phyloP scores from a whole-genome alignment of 2,797 vertebrate genomes.

The Clarias pachynema region DNA sequence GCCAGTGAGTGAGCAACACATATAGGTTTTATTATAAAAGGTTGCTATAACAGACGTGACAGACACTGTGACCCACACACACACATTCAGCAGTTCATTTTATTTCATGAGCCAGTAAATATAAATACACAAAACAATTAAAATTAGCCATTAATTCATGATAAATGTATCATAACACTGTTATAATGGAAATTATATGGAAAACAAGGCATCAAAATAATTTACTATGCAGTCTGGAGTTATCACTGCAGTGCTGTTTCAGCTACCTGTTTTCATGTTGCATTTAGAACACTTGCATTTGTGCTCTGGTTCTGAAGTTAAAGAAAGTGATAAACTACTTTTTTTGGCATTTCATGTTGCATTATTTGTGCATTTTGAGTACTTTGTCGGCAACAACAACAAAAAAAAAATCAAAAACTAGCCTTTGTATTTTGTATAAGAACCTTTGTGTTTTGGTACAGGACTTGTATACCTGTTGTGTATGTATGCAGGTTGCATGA shows the following conservation, averaged over 20 bases:
- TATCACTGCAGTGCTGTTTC: slow-evolving; percentile 12
- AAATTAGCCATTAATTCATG: slow-evolving; percentile 20
- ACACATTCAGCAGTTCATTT: slow-evolving; percentile 30
- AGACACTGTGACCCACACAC: background rate
- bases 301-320: background rate
- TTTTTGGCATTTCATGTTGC: slow-evolving; percentile 27
- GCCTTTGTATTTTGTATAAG: background rate
- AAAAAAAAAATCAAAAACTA: background rate
- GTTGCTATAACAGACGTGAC: background rate
- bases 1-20: background rate
- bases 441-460: background rate
- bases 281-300: slow-evolving; percentile 1
- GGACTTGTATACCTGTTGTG: background rate
- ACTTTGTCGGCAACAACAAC: background rate
- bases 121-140: slow-evolving; percentile 55
- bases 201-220: slow-evolving; percentile 35
- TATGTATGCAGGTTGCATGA: background rate
- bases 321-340: slow-evolving; percentile 9
- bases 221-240: slow-evolving; percentile 42
- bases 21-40: background rate
- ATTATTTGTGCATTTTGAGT: background rate
- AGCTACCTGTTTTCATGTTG: background rate
- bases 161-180: slow-evolving; percentile 45
- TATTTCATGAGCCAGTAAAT: slow-evolving; percentile 51
- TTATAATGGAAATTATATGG: background rate